These are phyloP conservation scores for Rhyacophila brunnea DNA, from an alignment of 1,140 invertebrate genomes.

Conservation along the genomic window DNA sequence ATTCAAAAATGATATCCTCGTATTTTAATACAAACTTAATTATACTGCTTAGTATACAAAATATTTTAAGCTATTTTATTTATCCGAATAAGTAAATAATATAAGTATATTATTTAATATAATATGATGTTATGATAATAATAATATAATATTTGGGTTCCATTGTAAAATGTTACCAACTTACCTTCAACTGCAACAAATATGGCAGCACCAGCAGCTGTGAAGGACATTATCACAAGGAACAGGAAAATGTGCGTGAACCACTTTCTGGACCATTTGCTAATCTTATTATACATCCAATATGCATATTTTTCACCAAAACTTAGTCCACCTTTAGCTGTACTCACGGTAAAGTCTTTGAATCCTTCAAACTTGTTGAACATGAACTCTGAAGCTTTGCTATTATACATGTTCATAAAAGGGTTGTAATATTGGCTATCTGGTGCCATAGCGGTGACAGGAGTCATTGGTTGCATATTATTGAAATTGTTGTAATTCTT, in stretches of 20 bases:
- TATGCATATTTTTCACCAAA: constrained; percentile 78
- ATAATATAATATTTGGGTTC: no score
- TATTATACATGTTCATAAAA: constrained; percentile 60
- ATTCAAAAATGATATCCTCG: no score
- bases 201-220: constrained; percentile 71
- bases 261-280: constrained; percentile 76
- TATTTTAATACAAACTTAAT: no score
- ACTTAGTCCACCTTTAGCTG: constrained; percentile 73
- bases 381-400: constrained; percentile 70
- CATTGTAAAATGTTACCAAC: no score
- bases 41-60: no score
- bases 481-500: constrained; percentile 37
- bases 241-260: constrained; percentile 86
- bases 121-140: no score
- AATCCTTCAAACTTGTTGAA: constrained; percentile 74
- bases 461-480: constrained; percentile 50
- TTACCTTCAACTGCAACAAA: constrained; percentile 75
- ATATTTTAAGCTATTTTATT: no score
- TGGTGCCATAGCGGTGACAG: constrained; percentile 46
- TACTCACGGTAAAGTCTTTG: constrained; percentile 70
- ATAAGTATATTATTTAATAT: no score
- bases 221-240: constrained; percentile 73
- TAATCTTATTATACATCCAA: constrained; percentile 76
- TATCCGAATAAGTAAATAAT: no score
- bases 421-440: constrained; percentile 54